Evolutionary conservation across 2,888 invertebrate genomes (phyloP).

Genomic region (Ornithoptera alexandrae): DNA sequence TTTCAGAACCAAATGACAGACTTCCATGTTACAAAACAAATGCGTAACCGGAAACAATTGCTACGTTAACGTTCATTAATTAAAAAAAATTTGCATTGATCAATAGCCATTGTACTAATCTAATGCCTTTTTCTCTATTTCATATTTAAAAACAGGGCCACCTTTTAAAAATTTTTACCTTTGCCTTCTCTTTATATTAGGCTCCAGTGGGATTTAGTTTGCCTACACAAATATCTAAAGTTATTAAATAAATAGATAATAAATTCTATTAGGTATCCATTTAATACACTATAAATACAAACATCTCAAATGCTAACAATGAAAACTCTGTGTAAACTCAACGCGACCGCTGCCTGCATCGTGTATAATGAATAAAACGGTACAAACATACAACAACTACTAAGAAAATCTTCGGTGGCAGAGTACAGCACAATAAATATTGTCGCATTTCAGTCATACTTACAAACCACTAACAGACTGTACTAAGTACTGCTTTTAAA

Average conservation of each 20-base stretch:
- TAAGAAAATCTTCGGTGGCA: slow-evolving; percentile 46
- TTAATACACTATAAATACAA: slow-evolving; percentile 47
- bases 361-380: slow-evolving; percentile 29
- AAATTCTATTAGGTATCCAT: slow-evolving; percentile 31
- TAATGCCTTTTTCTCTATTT: neutral
- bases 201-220: neutral
- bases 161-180: neutral
- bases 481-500: slow-evolving; percentile 55
- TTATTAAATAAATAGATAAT: slow-evolving; percentile 27
- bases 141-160: neutral
- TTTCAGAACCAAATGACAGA: too few species aligned
- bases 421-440: slow-evolving; percentile 70
- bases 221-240: slow-evolving; percentile 2
- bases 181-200: neutral
- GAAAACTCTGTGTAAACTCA: slow-evolving; percentile 51
- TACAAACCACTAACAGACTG: slow-evolving; percentile 55
- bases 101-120: neutral
- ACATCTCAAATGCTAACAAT: slow-evolving; percentile 53
- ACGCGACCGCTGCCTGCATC: slow-evolving; percentile 36
- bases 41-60: too few species aligned
- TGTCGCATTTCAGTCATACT: slow-evolving; percentile 73
- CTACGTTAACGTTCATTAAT: neutral
- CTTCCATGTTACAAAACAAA: too few species aligned
- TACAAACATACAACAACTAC: slow-evolving; percentile 32
- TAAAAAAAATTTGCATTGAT: neutral